Evolutionary conservation across 2,888 invertebrate genomes (phyloP).

Genomic region (Leptogaster cylindrica): DNA sequence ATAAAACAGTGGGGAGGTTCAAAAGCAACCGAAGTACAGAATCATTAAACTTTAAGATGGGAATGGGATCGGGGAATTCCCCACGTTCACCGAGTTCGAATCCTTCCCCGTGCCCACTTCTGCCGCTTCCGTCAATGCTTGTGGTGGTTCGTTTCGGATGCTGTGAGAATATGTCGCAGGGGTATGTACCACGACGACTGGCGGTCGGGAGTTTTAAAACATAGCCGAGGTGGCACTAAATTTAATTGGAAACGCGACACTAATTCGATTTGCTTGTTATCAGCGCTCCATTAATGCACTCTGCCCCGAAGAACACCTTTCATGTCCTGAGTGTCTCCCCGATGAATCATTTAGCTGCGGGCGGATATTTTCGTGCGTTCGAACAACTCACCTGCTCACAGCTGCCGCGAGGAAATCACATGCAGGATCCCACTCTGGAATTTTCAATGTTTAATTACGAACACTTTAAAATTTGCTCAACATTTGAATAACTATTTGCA

Average conservation of each 20-base stretch:
- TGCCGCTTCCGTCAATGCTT: not conserved
- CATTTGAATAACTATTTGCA: no score
- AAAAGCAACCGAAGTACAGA: no score
- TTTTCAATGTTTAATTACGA: no score
- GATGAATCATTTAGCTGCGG: constrained; percentile 5
- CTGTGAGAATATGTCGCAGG: not conserved
- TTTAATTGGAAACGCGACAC: constrained; percentile 34
- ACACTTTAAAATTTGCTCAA: no score
- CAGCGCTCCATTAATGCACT: constrained; percentile 20
- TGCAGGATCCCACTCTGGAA: no score
- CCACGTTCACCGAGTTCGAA: not conserved
- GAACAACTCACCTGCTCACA: no score
- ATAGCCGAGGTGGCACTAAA: constrained; percentile 2
- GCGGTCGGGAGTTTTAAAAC: not conserved
- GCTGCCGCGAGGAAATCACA: not conserved
- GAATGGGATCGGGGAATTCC: not conserved
- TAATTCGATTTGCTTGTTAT: constrained; percentile 33
- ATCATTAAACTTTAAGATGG: not conserved
- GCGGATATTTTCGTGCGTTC: no score
- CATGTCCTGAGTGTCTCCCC: not conserved
- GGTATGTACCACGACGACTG: not conserved
- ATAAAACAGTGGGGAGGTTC: constrained; percentile 5
- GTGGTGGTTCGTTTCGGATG: not conserved
- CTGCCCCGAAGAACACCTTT: not conserved
- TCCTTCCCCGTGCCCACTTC: not conserved